phyloP scores from a whole-genome alignment of 1,140 invertebrate species.

The Drosophila nannoptera region DNA sequence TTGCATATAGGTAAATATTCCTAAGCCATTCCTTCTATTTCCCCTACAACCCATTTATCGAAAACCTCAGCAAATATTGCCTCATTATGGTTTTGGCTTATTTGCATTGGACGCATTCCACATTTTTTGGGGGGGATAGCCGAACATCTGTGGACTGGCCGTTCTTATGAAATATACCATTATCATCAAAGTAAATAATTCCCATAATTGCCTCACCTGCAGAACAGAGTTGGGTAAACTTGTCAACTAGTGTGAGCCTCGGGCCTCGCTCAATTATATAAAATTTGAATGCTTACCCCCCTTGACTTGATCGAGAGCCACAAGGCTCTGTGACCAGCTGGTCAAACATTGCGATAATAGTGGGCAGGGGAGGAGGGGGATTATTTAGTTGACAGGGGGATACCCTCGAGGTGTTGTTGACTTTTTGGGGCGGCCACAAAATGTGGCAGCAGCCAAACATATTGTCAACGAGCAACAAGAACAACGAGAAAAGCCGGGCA shows the following conservation, averaged over 20 bases:
- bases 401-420: conserved; percentile 25
- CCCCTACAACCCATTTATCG: not conserved
- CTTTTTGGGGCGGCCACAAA: conserved; percentile 34
- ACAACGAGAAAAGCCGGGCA: conserved; percentile 30
- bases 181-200: conserved; percentile 19
- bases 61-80: conserved; percentile 4
- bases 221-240: not conserved
- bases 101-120: conserved; percentile 5
- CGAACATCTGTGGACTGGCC: conserved; percentile 11
- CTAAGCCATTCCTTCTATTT: no score
- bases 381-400: not conserved
- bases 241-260: not conserved
- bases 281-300: conserved; percentile 52
- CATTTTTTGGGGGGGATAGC: not conserved
- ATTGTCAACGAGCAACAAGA: conserved; percentile 55
- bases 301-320: conserved; percentile 47
- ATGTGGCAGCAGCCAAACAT: conserved; percentile 48
- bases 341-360: conserved; percentile 43
- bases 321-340: conserved; percentile 45
- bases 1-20: no score
- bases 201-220: conserved; percentile 21
- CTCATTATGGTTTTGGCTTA: conserved; percentile 11
- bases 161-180: conserved; percentile 16
- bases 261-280: conserved; percentile 29
- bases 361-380: no score